These are phyloP conservation scores for Morone chrysops DNA, from an alignment of 2,113 vertebrate species.

Conservation along the genomic window DNA sequence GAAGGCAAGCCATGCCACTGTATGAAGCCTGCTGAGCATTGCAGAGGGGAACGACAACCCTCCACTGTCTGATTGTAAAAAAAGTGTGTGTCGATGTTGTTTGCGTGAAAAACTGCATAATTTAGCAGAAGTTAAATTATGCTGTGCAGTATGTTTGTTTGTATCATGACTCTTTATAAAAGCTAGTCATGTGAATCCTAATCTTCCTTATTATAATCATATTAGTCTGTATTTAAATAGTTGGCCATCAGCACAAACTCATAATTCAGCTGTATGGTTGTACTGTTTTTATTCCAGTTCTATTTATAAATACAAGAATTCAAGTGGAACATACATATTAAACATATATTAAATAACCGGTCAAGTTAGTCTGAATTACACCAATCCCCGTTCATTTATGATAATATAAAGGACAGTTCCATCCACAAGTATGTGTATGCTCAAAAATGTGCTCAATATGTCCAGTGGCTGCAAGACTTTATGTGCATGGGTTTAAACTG, in stretches of 20 bases:
- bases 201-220: constrained; percentile 43
- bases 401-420: not conserved
- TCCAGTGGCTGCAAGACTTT: not conserved
- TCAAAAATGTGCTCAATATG: not conserved
- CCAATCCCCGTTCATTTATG: not conserved
- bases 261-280: constrained; percentile 8
- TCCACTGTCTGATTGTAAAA: not conserved
- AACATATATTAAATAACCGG: constrained; percentile 13
- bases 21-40: constrained; percentile 32
- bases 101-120: not conserved
- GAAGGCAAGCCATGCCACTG: constrained; percentile 31
- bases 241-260: not conserved
- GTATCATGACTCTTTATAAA: constrained; percentile 28
- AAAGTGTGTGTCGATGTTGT: not conserved
- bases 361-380: constrained; percentile 26
- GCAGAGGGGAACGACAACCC: not conserved
- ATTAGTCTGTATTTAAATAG: constrained; percentile 37
- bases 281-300: not conserved
- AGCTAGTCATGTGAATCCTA: constrained; percentile 49
- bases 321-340: constrained; percentile 29
- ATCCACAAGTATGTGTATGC: not conserved
- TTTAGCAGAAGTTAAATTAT: constrained; percentile 12
- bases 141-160: not conserved
- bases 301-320: constrained; percentile 32
- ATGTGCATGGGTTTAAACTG: not conserved